A percentile compares a stretch with the other conserved stretches of the same genome.
Evolutionary conservation across 2,113 vertebrate species (phyloP).

Genomic region (chimpanzee (Pan troglodytes)): NHGRI_mPanTro3-v2.1_pri NC_072404.2:103419501-103420000

Average conservation of each 20-base stretch:
- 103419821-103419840: conserved; percentile 22
- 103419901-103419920: conserved; percentile 11
- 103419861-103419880: not conserved
- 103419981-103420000: conserved; percentile 21
- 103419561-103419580: not conserved
- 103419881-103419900: not conserved
- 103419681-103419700: not conserved
- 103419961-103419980: conserved; percentile 12
- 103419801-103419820: not conserved
- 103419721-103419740: not conserved
- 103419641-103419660: not conserved
- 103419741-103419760: conserved; percentile 26
- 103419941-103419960: not conserved
- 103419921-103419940: not conserved
- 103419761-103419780: conserved; percentile 24
- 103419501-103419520: not conserved
- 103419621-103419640: not conserved
- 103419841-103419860: conserved; percentile 28
- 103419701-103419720: not conserved
- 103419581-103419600: not conserved
- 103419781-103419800: not conserved
- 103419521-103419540: not conserved
- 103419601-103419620: not conserved
- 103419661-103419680: not conserved
- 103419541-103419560: not conserved